Evolutionary conservation across 2,888 invertebrate species (phyloP), one percentile per base, ranked within the genome.

Genomic region (Eilema griseolum): DNA sequence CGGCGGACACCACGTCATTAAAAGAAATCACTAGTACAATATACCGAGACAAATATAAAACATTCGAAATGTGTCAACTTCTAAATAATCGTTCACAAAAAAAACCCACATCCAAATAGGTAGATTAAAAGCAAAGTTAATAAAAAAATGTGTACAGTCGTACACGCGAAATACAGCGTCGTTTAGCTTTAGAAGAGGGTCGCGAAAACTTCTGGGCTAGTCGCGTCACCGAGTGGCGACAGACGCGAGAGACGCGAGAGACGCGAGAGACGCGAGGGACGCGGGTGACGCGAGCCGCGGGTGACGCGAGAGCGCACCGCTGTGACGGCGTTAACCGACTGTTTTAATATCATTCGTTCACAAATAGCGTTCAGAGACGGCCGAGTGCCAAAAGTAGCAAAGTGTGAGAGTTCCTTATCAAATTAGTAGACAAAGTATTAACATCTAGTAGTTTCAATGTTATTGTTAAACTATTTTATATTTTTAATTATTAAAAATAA

Each of bases 51-150:
- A 85, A 85, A 79, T 84, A 85, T 82, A 82, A 85, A 88, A 86
- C 88, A 84, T 82, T 87, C 85, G 81, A 84, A 88, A 82, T 81
- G 83, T 84, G 82, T 85, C 75, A 84, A 87, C 83, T 85, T 86
- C 88, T 85, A 87, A 89, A 86, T 86, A 89, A 88, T 83, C 84
- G 88, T 89, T 84, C 84, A 88, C 82, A 88, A 92, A 90, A 67
- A 70, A 92, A 94, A 90, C 95, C 95, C 95, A 93, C 91, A 94
- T 95, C 94, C 95, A 94, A 92, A 88, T 82, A 90, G 52, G n/a
- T 52, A n/a, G 87, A 90, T 90, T 90, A 92, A 92, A 92, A 93
- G 90, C 90, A 89, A 89, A 89, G 84, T 85, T 83, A 85, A 85
- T 84, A 86, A 88, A 88, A 65, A 87, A 85, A 78, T 80, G 90